Conservation (phyloP, 2,113 vertebrate genomes). For the Phyllostomus hastatus region DNA sequence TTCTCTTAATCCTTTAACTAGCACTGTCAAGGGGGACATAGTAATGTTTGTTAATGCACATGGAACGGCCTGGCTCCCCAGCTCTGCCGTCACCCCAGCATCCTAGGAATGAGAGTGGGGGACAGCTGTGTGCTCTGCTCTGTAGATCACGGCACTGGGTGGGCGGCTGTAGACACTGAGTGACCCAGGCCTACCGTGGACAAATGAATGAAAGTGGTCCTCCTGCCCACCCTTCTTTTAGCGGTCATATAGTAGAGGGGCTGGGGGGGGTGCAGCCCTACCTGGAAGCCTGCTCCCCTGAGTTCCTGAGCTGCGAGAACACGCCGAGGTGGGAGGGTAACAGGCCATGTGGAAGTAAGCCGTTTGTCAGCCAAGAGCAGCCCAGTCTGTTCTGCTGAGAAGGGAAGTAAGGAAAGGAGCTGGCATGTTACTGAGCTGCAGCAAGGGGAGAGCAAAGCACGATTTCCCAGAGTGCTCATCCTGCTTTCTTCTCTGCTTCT, state of each 20-base stretch:
- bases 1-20: neutral
- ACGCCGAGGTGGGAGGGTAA: constrained; percentile 33
- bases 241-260: neutral
- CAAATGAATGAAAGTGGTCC: neutral
- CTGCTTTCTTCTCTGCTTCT: neutral
- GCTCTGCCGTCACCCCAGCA: neutral
- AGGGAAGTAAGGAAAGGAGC: neutral
- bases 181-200: neutral
- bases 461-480: neutral
- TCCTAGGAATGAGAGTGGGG: neutral
- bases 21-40: neutral
- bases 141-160: neutral
- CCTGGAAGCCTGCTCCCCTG: neutral
- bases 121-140: neutral
- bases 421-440: neutral
- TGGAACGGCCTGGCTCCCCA: neutral
- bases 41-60: neutral
- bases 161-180: neutral
- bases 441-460: neutral
- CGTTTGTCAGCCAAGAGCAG: constrained; percentile 5
- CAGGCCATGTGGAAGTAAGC: neutral
- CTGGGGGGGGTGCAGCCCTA: neutral
- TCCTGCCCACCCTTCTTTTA: neutral
- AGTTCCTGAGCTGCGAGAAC: neutral
- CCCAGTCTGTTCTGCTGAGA: neutral